Conservation (phyloP, 2,797 vertebrate genomes). For the Clarias laeviceps region DNA sequence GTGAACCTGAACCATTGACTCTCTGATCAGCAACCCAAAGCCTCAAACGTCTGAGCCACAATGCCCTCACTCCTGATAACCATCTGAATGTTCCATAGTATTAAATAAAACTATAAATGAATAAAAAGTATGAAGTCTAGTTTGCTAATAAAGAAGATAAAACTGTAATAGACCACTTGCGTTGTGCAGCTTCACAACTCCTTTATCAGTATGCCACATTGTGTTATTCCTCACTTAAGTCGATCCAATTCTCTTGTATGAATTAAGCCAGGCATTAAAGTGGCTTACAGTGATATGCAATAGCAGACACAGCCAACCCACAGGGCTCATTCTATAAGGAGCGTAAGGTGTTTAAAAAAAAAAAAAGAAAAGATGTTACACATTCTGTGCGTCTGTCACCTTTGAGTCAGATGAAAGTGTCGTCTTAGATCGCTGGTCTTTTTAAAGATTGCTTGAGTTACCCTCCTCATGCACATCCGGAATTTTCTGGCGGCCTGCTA, state of each 20-base stretch:
- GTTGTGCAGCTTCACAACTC: not conserved
- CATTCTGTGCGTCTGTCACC: not conserved
- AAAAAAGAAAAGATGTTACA: not conserved
- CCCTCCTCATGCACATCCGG: not conserved
- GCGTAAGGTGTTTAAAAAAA: not conserved
- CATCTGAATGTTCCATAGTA: not conserved
- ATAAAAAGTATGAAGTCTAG: not conserved
- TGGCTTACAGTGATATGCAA: not conserved
- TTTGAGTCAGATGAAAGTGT: not conserved
- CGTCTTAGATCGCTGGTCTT: conserved; percentile 6
- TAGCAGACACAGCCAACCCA: not conserved
- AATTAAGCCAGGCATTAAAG: not conserved
- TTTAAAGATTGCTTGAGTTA: conserved; percentile 9
- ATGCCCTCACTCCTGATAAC: not conserved
- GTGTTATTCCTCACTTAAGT: not conserved
- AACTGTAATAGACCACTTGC: not conserved
- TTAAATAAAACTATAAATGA: not conserved
- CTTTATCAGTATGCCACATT: not conserved
- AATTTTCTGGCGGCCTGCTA: not conserved
- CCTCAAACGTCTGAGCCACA: too few species aligned
- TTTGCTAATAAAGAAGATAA: not conserved
- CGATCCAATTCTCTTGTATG: not conserved
- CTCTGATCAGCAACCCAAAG: too few species aligned
- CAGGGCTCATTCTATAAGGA: not conserved
- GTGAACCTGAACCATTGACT: too few species aligned